These are phyloP conservation scores for Aptenodytes forsteri DNA, from an alignment of 2,113 vertebrate species.

Conservation along the genomic window DNA sequence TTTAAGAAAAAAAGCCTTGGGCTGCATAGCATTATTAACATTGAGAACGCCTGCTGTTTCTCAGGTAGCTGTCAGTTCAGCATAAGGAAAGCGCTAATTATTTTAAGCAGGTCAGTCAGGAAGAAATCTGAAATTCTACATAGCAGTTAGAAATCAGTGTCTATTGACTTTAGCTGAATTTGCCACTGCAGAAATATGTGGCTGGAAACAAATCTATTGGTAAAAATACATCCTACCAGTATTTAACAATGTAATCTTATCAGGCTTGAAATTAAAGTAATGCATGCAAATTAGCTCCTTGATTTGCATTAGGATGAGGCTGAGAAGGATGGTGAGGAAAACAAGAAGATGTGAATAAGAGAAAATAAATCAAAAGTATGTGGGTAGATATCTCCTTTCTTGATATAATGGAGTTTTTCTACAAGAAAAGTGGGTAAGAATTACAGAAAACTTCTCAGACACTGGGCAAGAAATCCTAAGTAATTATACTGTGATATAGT, in stretches of 20 bases:
- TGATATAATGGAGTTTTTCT: background rate
- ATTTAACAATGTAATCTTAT: slow-evolving; percentile 6
- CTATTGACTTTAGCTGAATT: background rate
- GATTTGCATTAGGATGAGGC: background rate
- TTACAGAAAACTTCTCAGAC: background rate
- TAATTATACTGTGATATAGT: background rate
- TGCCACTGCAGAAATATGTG: background rate
- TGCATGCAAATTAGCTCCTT: background rate
- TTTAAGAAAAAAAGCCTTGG: slow-evolving; percentile 40
- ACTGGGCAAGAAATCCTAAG: background rate
- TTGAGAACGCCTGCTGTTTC: slow-evolving; percentile 47
- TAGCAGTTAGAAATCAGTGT: background rate
- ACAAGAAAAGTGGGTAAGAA: background rate
- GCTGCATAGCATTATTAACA: slow-evolving; percentile 29
- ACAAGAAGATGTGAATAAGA: background rate
- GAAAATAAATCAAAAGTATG: background rate
- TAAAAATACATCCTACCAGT: background rate
- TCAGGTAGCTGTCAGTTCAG: slow-evolving; percentile 55
- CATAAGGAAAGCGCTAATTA: slow-evolving; percentile 60
- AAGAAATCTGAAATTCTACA: slow-evolving; percentile 3
- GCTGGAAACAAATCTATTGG: background rate
- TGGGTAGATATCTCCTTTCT: background rate
- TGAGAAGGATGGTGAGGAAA: background rate
- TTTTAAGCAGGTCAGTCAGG: slow-evolving; percentile 39
- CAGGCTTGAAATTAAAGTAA: background rate